Base-by-base conservation (phyloP, 1,140 invertebrate species). In the Drosophila equinoxialis region DNA sequence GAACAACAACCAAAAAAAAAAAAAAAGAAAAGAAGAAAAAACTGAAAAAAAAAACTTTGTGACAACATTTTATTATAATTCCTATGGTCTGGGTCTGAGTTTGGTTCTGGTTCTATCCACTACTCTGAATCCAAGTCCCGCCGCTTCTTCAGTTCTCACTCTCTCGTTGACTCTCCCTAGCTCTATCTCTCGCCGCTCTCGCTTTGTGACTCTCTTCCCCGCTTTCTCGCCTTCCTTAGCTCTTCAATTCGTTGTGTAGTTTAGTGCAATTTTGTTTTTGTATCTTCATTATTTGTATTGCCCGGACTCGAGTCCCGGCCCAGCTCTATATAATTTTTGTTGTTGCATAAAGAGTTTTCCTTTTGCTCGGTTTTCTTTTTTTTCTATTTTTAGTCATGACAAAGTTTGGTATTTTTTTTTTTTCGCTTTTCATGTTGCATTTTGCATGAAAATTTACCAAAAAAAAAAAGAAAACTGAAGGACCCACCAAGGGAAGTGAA, bases 31-130 rank as follows among this genome's bases (percentile, higher is more conserved):
- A 74, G 80, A 87, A 87, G 54, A 51, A 71, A 71, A 84, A 87
- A 14, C 59, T 39, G 35, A 71, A 71, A 74, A 79, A 55, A 55
- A 74, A 78, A 87, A 87, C 74, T 87, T 87, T 87, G 84, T 89
- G 84, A 87, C 85, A 87, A 89, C 84, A 89, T 87, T 87, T 89
- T 89, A 87, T 89, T 87, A 87, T 89, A 87, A 87, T 87, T 87
- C 77, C 84, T 78, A 54, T 81, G 76, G 58, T 23, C 60, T 42
- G 35, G 11, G 41, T 11, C 41, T 41, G 17, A 11, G 35, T 62
- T 13, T 39, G 57, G 57, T 11, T 14, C 30, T 59, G 37, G 37
- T 39, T n/a, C 8, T 37, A 37, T 11, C 37, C 37, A n/a, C 11
- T 39, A 13, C 45, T 51, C 8, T 20, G 17, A 51, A 51, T n/a